phyloP scores from a whole-genome alignment of 2,888 invertebrate species.

The Cylindroiulus punctatus region DNA sequence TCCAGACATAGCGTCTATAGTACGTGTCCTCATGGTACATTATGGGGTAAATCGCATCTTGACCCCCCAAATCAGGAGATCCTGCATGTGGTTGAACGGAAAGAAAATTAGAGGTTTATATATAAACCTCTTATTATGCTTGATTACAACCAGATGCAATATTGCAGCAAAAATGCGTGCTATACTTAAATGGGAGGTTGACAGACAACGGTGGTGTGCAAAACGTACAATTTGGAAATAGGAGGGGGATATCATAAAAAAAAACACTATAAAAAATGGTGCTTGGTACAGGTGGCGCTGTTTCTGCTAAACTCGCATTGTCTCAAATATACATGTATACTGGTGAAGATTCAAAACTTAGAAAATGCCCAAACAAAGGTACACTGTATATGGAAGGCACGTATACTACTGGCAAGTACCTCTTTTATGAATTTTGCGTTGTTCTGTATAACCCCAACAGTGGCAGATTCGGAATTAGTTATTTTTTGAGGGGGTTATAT shows the following conservation, averaged over 20 bases:
- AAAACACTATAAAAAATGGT: slow-evolving; percentile 36
- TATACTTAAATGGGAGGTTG: slow-evolving; percentile 47
- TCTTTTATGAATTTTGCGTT: too few relatives aligned
- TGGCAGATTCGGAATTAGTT: too few relatives aligned
- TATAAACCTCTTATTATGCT: slow-evolving; percentile 41
- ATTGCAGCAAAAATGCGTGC: slow-evolving; percentile 45
- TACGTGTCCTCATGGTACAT: slow-evolving; percentile 39
- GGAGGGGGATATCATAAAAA: slow-evolving; percentile 6
- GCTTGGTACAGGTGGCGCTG: slow-evolving; percentile 43
- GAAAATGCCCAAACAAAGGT: not conserved
- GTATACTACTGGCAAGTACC: too few relatives aligned
- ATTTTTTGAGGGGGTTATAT: too few relatives aligned
- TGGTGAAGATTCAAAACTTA: not conserved
- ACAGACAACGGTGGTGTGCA: slow-evolving; percentile 43
- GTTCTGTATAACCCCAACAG: too few relatives aligned
- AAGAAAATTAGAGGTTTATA: slow-evolving; percentile 45
- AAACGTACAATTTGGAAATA: slow-evolving; percentile 45
- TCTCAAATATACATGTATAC: not conserved
- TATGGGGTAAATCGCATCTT: slow-evolving; percentile 42
- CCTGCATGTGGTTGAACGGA: slow-evolving; percentile 20
- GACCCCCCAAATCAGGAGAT: slow-evolving; percentile 20
- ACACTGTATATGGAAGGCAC: not conserved
- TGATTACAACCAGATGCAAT: slow-evolving; percentile 47
- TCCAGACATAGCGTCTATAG: slow-evolving; percentile 34
- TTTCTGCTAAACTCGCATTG: not conserved